phyloP scores from a whole-genome alignment of 2,113 vertebrate genomes.

The Mola mola region DNA sequence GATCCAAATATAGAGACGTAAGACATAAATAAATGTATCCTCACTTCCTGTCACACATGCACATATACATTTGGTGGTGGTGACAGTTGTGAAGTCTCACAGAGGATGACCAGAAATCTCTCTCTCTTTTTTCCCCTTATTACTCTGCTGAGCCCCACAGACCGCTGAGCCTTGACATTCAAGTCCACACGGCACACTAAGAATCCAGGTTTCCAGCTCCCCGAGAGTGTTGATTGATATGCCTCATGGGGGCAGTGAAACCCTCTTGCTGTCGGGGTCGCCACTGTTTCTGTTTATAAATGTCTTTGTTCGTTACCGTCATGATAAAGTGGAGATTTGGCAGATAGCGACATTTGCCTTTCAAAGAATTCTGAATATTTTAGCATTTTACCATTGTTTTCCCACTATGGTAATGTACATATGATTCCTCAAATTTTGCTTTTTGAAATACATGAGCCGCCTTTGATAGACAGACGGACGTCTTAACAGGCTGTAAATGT shows the following conservation, averaged over 20 bases:
- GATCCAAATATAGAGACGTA: too few relatives aligned
- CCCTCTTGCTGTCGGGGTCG: constrained; percentile 25
- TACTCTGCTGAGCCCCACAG: constrained; percentile 28
- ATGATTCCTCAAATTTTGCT: too few relatives aligned
- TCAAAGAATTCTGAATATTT: too few relatives aligned
- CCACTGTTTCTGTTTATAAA: constrained; percentile 34
- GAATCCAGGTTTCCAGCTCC: constrained; percentile 3
- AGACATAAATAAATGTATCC: too few relatives aligned
- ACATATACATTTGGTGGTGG: neutral
- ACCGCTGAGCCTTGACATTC: constrained; percentile 39
- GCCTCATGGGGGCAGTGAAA: constrained; percentile 48
- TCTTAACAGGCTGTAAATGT: neutral
- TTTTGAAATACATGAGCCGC: too few relatives aligned
- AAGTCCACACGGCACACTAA: neutral
- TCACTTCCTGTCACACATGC: constrained; percentile 23
- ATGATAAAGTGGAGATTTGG: constrained; percentile 28
- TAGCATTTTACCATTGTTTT: neutral
- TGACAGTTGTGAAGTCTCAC: constrained; percentile 50
- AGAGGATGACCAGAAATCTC: constrained; percentile 47
- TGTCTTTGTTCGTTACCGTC: constrained; percentile 42
- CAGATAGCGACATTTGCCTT: constrained; percentile 17
- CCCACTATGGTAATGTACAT: neutral
- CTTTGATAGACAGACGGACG: too few relatives aligned
- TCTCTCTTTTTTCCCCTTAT: constrained; percentile 49
- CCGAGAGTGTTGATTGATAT: constrained; percentile 38